phyloP scores from a whole-genome alignment of 2,113 vertebrate genomes.

The Lynx canadensis region DNA sequence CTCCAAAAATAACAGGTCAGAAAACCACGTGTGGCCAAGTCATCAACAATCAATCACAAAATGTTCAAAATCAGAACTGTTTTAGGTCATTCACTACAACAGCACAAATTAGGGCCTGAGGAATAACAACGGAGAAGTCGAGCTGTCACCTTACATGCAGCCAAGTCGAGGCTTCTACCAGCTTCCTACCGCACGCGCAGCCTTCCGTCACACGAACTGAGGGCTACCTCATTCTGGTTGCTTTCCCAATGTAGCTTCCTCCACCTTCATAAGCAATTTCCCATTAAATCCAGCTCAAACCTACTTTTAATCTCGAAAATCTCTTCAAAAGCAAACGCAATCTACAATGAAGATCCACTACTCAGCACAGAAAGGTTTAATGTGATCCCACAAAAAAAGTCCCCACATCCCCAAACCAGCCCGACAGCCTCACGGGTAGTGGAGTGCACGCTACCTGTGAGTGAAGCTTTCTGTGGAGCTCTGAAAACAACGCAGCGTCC shows the following conservation, averaged over 20 bases:
- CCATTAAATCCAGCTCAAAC: background rate
- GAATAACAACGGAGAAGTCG: background rate
- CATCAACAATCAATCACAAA: background rate
- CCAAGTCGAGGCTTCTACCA: too few species aligned
- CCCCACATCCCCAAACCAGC: background rate
- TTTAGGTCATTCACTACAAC: background rate
- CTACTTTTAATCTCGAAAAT: background rate
- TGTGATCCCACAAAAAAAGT: background rate
- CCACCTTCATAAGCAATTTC: background rate
- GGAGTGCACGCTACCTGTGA: slow-evolving; percentile 89
- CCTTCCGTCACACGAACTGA: background rate
- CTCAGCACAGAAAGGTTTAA: background rate
- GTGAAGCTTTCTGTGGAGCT: slow-evolving; percentile 96
- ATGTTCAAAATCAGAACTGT: background rate
- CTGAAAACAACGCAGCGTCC: slow-evolving; percentile 95
- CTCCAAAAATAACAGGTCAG: background rate
- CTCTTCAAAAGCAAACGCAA: background rate
- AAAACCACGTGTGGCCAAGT: background rate
- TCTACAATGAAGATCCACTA: background rate
- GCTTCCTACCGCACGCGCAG: too few species aligned
- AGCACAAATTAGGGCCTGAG: background rate
- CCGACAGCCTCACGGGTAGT: background rate
- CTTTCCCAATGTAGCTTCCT: background rate
- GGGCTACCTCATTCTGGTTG: background rate
- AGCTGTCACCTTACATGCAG: too few species aligned